phyloP scores from a whole-genome alignment of 2,797 vertebrate species.

The Esox lucius region DNA sequence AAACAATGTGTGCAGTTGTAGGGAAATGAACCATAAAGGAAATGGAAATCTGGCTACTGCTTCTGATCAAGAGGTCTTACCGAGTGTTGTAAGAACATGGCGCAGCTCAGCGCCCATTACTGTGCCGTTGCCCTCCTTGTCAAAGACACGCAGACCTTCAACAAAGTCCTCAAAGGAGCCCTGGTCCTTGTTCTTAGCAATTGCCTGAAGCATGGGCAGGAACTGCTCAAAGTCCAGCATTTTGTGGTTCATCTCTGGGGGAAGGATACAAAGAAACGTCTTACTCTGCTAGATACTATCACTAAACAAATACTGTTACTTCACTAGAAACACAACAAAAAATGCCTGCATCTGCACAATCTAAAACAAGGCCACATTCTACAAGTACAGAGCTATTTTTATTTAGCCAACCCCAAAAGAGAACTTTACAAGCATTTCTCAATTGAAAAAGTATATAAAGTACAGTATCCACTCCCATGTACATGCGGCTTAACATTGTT shows the following conservation, averaged over 20 bases:
- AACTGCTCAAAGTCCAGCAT: slow-evolving; percentile 92
- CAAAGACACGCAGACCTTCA: slow-evolving; percentile 89
- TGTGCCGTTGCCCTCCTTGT: slow-evolving; percentile 92
- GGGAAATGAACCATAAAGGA: background rate
- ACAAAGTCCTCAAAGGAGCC: slow-evolving; percentile 91
- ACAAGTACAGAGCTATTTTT: too few relatives aligned
- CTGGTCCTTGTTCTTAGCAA: slow-evolving; percentile 93
- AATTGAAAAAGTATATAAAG: background rate
- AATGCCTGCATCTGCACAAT: background rate
- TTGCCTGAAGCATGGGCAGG: slow-evolving; percentile 90
- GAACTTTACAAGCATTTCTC: background rate
- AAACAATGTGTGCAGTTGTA: too few relatives aligned
- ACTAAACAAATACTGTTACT: background rate
- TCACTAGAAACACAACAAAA: background rate
- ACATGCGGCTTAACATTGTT: background rate
- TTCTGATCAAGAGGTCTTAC: slow-evolving; percentile 61
- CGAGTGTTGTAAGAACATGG: slow-evolving; percentile 90
- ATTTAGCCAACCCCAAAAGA: background rate
- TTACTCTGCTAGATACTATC: background rate
- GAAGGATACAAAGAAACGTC: background rate
- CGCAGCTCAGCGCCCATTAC: slow-evolving; percentile 93
- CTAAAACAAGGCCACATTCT: background rate
- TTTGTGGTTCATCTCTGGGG: slow-evolving; percentile 88
- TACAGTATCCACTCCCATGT: background rate
- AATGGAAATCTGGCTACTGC: background rate